Percentiles rank a stretch among this genome's conserved stretches.
These are phyloP conservation scores for Pycnomerus fuliginosus DNA, from an alignment of 2,888 invertebrate genomes.

Conservation along the genomic window DNA sequence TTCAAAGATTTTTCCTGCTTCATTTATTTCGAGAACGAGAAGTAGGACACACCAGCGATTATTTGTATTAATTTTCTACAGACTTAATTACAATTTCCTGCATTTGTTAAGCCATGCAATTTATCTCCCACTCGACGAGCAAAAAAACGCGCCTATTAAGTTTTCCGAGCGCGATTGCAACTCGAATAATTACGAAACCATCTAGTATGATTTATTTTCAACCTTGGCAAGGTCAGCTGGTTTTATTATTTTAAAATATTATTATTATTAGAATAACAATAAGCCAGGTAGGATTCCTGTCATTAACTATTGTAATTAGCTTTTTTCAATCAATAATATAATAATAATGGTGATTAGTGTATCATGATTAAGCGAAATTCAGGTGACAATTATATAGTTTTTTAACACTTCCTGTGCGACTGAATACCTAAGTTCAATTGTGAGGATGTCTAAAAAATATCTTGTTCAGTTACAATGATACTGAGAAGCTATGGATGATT, in stretches of 20 bases:
- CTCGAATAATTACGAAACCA: conserved; percentile 23
- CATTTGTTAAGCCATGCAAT: background rate
- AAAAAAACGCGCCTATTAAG: conserved; percentile 2
- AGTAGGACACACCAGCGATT: too few relatives aligned
- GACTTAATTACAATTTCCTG: background rate
- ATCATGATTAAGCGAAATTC: conserved; percentile 25
- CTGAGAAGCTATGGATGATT: too few relatives aligned
- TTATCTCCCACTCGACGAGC: background rate
- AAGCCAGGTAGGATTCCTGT: conserved; percentile 19
- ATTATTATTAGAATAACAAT: conserved; percentile 20
- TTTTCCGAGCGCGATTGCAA: conserved; percentile 21
- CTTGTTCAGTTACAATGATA: too few relatives aligned
- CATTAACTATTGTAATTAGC: conserved; percentile 22
- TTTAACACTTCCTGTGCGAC: too few relatives aligned
- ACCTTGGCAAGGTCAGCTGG: conserved; percentile 30
- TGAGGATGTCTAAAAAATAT: too few relatives aligned
- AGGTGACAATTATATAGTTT: conserved; percentile 17
- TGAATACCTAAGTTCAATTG: too few relatives aligned
- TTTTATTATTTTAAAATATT: conserved; percentile 22
- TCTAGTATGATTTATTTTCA: conserved; percentile 27
- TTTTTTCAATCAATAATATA: conserved; percentile 14
- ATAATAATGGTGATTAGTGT: conserved; percentile 6
- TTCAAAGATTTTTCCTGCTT: too few relatives aligned
- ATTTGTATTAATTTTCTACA: background rate
- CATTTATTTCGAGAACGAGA: too few relatives aligned